A percentile compares a stretch with the other conserved stretches of the same genome.
phyloP scores from a whole-genome alignment of 2,797 vertebrate species.

The Oceanodroma leucorhoa region DNA sequence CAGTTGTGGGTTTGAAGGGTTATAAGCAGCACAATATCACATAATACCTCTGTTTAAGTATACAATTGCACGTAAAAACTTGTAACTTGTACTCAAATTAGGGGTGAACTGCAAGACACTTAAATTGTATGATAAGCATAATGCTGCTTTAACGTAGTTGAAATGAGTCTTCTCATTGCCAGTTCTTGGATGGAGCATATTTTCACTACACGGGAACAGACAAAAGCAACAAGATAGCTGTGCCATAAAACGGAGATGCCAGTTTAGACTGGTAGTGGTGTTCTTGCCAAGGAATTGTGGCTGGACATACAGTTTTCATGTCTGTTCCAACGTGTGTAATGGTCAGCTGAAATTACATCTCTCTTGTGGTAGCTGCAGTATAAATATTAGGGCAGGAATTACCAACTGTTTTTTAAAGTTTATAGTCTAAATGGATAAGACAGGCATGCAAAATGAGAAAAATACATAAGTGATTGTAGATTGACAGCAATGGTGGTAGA shows the following conservation, averaged over 20 bases:
- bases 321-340: not conserved
- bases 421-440: not conserved
- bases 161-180: not conserved
- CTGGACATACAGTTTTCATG: not conserved
- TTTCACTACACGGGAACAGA: not conserved
- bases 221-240: not conserved
- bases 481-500: not conserved
- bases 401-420: not conserved
- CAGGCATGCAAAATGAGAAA: not conserved
- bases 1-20: not conserved
- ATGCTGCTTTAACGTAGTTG: not conserved
- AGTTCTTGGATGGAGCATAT: not conserved
- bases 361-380: not conserved
- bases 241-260: not conserved
- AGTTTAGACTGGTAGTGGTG: not conserved
- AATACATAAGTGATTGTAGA: not conserved
- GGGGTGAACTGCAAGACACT: not conserved
- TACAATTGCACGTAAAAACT: not conserved
- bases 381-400: not conserved
- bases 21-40: not conserved
- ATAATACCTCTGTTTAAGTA: not conserved
- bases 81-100: not conserved
- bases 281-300: not conserved
- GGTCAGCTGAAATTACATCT: not conserved
- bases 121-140: not conserved